Conservation (phyloP, 2,113 vertebrate genomes). For the Laticauda colubrina region DNA sequence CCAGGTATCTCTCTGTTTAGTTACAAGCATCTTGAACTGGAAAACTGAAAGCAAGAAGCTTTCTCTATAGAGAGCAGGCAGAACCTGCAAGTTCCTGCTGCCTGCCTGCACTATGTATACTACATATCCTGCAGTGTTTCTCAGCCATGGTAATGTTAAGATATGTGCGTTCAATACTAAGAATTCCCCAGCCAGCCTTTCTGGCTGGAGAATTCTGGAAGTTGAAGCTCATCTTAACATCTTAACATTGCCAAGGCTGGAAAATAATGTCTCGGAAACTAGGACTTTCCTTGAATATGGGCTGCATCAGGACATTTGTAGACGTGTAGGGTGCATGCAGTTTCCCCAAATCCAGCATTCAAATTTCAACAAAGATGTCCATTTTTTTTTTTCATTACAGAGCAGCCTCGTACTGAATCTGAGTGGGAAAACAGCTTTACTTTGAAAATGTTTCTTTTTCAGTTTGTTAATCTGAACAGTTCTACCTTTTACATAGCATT, state of each 20-base stretch:
- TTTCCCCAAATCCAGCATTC: slow-evolving; percentile 11
- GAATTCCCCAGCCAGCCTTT: neutral
- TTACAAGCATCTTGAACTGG: neutral
- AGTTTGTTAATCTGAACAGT: slow-evolving; percentile 98
- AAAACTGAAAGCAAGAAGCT: neutral
- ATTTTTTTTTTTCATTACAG: slow-evolving; percentile 75
- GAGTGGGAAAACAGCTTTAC: slow-evolving; percentile 99
- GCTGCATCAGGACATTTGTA: slow-evolving; percentile 5
- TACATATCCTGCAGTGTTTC: neutral
- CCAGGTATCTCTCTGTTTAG: neutral
- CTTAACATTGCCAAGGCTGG: neutral
- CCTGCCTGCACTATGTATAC: neutral
- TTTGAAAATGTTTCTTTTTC: slow-evolving; percentile 98
- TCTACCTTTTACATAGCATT: slow-evolving; percentile 98
- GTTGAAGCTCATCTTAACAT: neutral
- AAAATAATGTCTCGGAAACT: neutral
- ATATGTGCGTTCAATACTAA: neutral
- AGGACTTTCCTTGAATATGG: neutral
- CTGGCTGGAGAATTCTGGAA: neutral
- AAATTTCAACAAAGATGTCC: slow-evolving; percentile 23
- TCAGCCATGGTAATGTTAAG: neutral
- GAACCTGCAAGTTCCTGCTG: neutral
- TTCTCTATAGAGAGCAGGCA: neutral
- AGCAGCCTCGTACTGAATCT: slow-evolving; percentile 93
- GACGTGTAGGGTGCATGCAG: neutral